phyloP scores from a whole-genome alignment of 2,113 vertebrate species.

The Astatoreochromis straeleni region DNA sequence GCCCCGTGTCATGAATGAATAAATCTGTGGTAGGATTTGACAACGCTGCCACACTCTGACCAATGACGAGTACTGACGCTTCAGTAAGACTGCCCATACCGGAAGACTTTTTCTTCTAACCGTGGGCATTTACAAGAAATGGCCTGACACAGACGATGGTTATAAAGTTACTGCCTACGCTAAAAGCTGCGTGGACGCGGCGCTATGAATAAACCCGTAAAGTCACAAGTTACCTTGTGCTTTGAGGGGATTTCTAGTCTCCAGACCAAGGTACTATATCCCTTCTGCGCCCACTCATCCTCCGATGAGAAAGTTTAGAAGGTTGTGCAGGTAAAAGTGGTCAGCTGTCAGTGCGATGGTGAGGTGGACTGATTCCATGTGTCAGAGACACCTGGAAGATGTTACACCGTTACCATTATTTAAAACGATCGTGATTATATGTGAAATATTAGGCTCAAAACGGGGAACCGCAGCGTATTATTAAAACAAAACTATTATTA shows the following conservation, averaged over 20 bases:
- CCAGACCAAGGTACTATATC: neutral
- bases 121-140: constrained; percentile 83
- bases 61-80: constrained; percentile 28
- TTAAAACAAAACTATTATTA: neutral
- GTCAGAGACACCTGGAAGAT: neutral
- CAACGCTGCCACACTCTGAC: neutral
- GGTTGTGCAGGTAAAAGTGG: neutral
- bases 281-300: neutral
- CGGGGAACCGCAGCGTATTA: neutral
- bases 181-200: neutral
- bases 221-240: constrained; percentile 49
- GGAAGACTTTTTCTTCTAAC: constrained; percentile 71
- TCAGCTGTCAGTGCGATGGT: neutral
- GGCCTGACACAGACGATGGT: constrained; percentile 14
- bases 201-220: neutral
- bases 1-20: constrained; percentile 47
- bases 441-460: neutral
- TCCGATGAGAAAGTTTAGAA: neutral
- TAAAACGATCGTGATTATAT: neutral
- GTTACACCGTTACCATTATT: neutral
- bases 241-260: constrained; percentile 46
- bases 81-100: neutral
- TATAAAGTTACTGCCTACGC: constrained; percentile 44
- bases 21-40: constrained; percentile 1
- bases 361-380: neutral